Evolutionary conservation across 2,888 invertebrate genomes (phyloP).

Genomic region (Leucoma salicis): DNA sequence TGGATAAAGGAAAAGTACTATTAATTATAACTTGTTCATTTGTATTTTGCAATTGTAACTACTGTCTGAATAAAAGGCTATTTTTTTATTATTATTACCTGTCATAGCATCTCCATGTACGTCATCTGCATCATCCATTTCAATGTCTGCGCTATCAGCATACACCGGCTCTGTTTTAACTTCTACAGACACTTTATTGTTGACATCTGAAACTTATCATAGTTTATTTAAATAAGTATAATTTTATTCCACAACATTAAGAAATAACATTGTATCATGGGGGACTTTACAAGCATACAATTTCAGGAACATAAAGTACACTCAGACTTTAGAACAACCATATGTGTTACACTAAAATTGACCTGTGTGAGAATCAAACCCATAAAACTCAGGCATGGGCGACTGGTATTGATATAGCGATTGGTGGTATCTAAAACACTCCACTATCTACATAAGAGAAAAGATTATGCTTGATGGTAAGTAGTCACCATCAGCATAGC

Average conservation of each 20-base stretch:
- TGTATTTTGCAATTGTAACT: too few species aligned
- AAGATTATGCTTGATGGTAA: too few species aligned
- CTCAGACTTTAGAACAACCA: too few species aligned
- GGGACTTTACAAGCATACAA: neutral
- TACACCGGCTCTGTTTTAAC: conserved; percentile 22
- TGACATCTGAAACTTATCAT: conserved; percentile 7
- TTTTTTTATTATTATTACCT: conserved; percentile 1
- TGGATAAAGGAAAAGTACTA: too few species aligned
- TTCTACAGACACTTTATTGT: conserved; percentile 27
- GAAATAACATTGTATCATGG: neutral
- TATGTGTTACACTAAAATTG: neutral
- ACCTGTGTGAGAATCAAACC: neutral
- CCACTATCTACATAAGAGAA: too few species aligned
- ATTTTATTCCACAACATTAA: neutral
- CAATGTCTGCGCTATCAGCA: conserved; percentile 5
- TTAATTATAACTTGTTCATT: too few species aligned
- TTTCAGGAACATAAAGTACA: too few species aligned
- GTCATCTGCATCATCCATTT: conserved; percentile 9
- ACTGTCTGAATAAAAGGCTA: too few species aligned
- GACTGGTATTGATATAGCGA: too few species aligned
- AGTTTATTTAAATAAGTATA: neutral
- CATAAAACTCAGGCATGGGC: too few species aligned
- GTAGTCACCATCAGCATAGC: too few species aligned
- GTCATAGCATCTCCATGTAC: neutral
- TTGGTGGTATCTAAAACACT: too few species aligned